A percentile compares a stretch with the other conserved stretches of the same genome.
These are phyloP conservation scores for Palloptera scutellata DNA, from an alignment of 2,888 invertebrate species.

Conservation along the genomic window DNA sequence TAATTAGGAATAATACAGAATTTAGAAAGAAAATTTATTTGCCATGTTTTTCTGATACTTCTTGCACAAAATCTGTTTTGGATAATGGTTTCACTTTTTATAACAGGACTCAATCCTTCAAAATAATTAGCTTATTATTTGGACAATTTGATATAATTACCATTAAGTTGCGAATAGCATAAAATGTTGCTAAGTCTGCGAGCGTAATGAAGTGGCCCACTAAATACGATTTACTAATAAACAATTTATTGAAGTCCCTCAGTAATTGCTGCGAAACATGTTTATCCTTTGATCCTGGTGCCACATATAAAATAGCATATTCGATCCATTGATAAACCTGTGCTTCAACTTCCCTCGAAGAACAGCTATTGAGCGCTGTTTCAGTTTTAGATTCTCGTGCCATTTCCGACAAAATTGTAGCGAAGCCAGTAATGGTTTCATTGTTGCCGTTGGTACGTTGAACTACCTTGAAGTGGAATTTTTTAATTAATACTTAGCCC, in stretches of 20 bases:
- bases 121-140: too few species aligned
- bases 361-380: constrained; percentile 51
- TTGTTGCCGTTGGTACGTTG: constrained; percentile 64
- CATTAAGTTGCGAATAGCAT: constrained; percentile 72
- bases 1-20: too few species aligned
- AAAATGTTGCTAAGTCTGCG: constrained; percentile 76
- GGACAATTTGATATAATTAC: constrained; percentile 64
- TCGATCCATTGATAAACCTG: constrained; percentile 74
- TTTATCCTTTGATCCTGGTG: constrained; percentile 58
- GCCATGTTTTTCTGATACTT: too few species aligned
- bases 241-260: constrained; percentile 67
- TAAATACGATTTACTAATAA: constrained; percentile 68
- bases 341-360: constrained; percentile 63
- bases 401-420: constrained; percentile 67
- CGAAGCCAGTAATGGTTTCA: constrained; percentile 66
- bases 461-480: constrained; percentile 62
- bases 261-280: constrained; percentile 54
- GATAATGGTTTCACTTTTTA: too few species aligned
- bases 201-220: constrained; percentile 69
- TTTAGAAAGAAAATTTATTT: too few species aligned
- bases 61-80: too few species aligned
- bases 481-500: neutral
- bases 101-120: too few species aligned
- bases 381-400: constrained; percentile 64
- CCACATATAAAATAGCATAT: constrained; percentile 66